Base-by-base conservation (phyloP, 1,140 invertebrate species). In the Ips typographus region DNA sequence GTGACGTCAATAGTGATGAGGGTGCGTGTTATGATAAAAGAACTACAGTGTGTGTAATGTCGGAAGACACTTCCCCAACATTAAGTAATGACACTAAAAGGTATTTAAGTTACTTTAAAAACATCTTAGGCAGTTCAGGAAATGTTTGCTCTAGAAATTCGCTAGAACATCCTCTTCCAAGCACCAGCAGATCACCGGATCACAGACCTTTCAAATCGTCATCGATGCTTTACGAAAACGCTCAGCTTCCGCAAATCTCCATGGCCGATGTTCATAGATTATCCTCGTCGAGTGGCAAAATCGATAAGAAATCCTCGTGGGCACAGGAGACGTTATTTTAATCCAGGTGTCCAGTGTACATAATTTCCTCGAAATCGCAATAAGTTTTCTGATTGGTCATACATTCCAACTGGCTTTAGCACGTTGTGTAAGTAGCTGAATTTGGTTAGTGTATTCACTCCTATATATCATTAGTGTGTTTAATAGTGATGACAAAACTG, bases 1-100 rank as follows among this genome's bases (percentile, higher is more conserved):
- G 89, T 74, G 90, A 91, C 65, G 86, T 85, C 8, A 77, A 76
- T 49, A 74, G 72, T 70, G 77, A 74, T 2, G 71, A 74, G 47
- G 72, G 72, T 56, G 75, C 75, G 56, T 76, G 77, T 71, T 77
- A 72, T 38, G 65, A 47, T 58, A 72, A 63, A 71, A 70, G 62
- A 58, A 55, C 60, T 71, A 71, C 68, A 68, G 43, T 64, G 64
- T 70, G 65, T 59, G 61, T 68, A 49, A 39, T 61, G 52, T 60
- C 70, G 22, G 58, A 58, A 51, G 44, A 71, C 55, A 47, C 60
- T 22, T 64, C 65, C 43, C 55, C 65, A 8, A 71, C 65, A 4
- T 49, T 63, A 40, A 65, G 43, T 51, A 49, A 55, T 36, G 61
- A n/a, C 43, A 68, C 52, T 53, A 57, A 59, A 43, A 72, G 68